phyloP scores from a whole-genome alignment of 2,797 vertebrate genomes.

The Siniperca obscura region DNA sequence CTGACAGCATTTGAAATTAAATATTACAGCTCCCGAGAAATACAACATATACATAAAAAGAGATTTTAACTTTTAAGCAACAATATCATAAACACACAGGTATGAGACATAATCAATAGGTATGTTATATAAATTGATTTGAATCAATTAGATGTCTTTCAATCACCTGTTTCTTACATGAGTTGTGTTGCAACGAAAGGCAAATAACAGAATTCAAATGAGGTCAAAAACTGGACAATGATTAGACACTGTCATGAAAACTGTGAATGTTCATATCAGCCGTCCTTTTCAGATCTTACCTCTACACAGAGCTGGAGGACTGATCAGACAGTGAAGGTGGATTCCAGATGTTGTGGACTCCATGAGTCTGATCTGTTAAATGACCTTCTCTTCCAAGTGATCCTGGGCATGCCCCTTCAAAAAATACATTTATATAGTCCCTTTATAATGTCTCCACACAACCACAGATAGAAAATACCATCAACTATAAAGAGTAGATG shows the following conservation, averaged over 20 bases:
- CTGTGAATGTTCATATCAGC: not conserved
- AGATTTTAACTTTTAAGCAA: not conserved
- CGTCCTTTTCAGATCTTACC: constrained; percentile 34
- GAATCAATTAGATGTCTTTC: not conserved
- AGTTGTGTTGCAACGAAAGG: not conserved
- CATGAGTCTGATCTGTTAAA: constrained; percentile 41
- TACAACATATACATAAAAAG: not conserved
- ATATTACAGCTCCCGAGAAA: not conserved
- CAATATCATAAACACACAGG: not conserved
- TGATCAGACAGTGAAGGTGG: constrained; percentile 53
- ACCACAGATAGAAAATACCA: not conserved
- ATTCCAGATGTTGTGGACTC: constrained; percentile 36
- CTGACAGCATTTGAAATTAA: not conserved
- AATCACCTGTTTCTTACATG: not conserved
- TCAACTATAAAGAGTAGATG: not conserved
- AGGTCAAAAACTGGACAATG: not conserved
- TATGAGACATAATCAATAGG: too few relatives aligned
- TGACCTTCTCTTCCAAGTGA: constrained; percentile 35
- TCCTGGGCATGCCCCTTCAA: constrained; percentile 44
- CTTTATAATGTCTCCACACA: not conserved
- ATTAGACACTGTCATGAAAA: not conserved
- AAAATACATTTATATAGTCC: constrained; percentile 6
- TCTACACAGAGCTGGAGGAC: constrained; percentile 73
- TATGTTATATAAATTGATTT: not conserved
- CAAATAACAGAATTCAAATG: not conserved